A percentile compares a stretch with the other conserved stretches of the same genome.
Conservation (phyloP, 1,140 invertebrate genomes). For the Bombus fervidus region DNA sequence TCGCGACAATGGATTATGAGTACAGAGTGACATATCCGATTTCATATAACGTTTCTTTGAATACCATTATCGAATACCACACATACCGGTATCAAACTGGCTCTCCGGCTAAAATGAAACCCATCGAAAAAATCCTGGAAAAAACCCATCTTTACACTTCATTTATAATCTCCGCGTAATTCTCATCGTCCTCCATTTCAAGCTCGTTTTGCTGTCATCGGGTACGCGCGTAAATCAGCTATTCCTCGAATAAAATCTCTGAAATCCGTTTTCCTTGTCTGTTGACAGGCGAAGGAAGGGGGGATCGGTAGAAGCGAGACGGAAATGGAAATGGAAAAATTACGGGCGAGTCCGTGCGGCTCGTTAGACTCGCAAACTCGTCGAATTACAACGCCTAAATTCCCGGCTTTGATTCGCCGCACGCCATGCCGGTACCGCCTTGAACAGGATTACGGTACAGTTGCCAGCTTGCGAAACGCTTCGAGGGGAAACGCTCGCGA, state of each 20-base stretch:
- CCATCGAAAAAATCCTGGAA: background rate
- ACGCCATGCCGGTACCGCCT: conserved; percentile 39
- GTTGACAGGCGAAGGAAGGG: no score
- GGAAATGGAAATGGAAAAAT: conserved; percentile 41
- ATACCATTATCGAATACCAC: conserved; percentile 5
- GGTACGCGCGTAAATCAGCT: conserved; percentile 10
- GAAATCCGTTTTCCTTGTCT: conserved; percentile 9
- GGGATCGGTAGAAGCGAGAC: background rate
- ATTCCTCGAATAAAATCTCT: conserved; percentile 12
- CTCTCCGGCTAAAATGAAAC: background rate
- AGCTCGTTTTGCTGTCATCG: conserved; percentile 5
- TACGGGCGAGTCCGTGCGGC: conserved; percentile 26
- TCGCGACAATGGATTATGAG: background rate
- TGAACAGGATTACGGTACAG: conserved; percentile 56
- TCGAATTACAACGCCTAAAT: conserved; percentile 57
- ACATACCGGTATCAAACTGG: background rate
- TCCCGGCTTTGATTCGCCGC: conserved; percentile 54
- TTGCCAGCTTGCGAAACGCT: conserved; percentile 32
- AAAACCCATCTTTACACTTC: background rate
- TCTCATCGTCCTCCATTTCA: background rate
- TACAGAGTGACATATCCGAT: background rate
- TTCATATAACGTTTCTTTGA: background rate
- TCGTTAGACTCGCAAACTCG: conserved; percentile 54
- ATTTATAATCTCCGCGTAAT: conserved; percentile 10
- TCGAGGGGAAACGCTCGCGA: background rate